These are phyloP conservation scores for Charadrius vociferus DNA, from an alignment of 2,113 vertebrate species.

Conservation along the genomic window DNA sequence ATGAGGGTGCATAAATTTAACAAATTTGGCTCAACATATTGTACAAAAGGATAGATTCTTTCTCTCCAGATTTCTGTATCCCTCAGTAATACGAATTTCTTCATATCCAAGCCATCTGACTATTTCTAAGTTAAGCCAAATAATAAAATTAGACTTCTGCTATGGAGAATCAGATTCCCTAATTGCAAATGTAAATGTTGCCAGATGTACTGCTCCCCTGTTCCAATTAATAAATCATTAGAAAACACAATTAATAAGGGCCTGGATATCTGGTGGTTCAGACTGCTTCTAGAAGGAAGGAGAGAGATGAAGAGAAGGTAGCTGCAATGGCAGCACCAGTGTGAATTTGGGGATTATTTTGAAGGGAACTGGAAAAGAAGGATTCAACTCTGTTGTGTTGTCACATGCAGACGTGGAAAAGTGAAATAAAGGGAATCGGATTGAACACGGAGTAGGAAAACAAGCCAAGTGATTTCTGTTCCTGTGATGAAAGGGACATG, in stretches of 20 bases:
- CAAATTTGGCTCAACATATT: background rate
- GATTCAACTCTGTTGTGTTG: background rate
- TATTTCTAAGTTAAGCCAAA: conserved; percentile 44
- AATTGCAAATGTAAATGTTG: conserved; percentile 72
- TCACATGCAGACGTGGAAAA: background rate
- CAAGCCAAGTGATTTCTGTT: background rate
- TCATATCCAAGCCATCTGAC: conserved; percentile 4
- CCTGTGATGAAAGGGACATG: background rate
- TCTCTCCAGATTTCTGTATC: background rate
- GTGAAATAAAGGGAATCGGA: background rate
- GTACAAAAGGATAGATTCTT: background rate
- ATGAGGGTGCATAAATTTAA: background rate
- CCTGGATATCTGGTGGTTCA: conserved; percentile 3
- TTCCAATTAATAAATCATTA: conserved; percentile 76
- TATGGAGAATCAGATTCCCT: conserved; percentile 33
- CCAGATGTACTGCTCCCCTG: conserved; percentile 69
- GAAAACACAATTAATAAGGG: conserved; percentile 67
- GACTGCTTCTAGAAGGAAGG: background rate
- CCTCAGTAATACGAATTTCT: conserved; percentile 19
- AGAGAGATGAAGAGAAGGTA: background rate
- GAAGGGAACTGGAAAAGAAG: background rate
- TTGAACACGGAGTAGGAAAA: background rate
- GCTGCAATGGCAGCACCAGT: background rate
- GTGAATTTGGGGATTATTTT: background rate
- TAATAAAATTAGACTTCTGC: conserved; percentile 58